Evolutionary conservation across 2,888 invertebrate species (phyloP), one percentile per base, ranked within the genome.

Genomic region (Hanleya hanleyi): DNA sequence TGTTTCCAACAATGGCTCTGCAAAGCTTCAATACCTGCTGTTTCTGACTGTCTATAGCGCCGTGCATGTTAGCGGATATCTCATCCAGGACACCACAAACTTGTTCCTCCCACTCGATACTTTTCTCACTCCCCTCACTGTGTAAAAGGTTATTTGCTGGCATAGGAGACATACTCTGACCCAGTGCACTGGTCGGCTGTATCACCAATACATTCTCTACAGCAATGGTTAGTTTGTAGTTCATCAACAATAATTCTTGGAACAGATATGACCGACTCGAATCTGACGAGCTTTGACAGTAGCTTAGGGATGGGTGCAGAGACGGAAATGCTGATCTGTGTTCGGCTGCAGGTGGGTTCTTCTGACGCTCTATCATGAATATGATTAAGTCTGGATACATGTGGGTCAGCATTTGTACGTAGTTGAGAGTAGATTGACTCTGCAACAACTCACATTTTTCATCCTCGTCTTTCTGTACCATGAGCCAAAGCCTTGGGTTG

Each of bases 221-320:
- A 65, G 65, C 41, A 32, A 36, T 36, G n/a, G 4, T 36, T 15
- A 65, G n/a, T 32, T 65, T 65, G 41, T 49, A 67, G 12, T 12
- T 62, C 12, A 73, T 51, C n/a, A 80, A 41, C 33, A 74, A 77
- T 6, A 26, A 18, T 38, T 78, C 79, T 37, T 77, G 77, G 37
- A 41, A 26, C 26, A 80, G 70, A n/a, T 75, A 77, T 3, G 78
- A 78, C 47, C 78, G 22, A 26, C 26, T 78, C 15, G 78, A 62
- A 47, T 29, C 22, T 29, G 29, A 1, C 29, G 22, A 29, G 12
- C 15, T 12, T 2, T 22, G 26, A 1, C 57, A 77, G 75, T 18
- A 15, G 29, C 32, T 29, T 15, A 3, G 12, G 29, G 57, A 15
- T 22, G 57, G 12, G 26, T 57, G 5, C 22, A 29, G 26, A 4